Percentiles rank a stretch among this genome's conserved stretches.
phyloP scores from a whole-genome alignment of 2,888 invertebrate genomes.

The Trichopoda pennipes region DNA sequence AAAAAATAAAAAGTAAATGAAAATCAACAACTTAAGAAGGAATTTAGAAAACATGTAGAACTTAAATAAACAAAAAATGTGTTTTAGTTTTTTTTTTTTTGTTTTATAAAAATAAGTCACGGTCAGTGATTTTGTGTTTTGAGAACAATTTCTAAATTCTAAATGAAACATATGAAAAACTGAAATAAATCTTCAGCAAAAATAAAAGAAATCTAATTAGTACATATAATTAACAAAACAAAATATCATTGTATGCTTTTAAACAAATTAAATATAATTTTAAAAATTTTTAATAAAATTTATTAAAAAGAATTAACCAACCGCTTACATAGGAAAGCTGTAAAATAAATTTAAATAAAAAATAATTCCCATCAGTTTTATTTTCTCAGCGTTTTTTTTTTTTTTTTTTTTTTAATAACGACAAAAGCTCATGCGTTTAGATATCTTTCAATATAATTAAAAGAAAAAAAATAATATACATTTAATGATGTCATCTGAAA shows the following conservation, averaged over 20 bases:
- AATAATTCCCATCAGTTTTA: neutral
- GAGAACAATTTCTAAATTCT: constrained; percentile 27
- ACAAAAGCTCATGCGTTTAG: neutral
- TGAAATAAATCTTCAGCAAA: constrained; percentile 23
- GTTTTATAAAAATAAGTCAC: constrained; percentile 4
- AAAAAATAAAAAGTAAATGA: neutral
- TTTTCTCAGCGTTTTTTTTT: neutral
- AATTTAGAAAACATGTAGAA: constrained; percentile 18
- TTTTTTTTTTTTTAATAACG: neutral
- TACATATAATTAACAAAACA: neutral
- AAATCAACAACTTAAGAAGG: constrained; percentile 14
- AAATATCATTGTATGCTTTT: constrained; percentile 35
- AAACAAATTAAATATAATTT: neutral
- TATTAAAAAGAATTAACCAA: no score
- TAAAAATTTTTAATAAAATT: neutral
- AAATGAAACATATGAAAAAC: constrained; percentile 25
- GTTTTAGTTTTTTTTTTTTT: neutral
- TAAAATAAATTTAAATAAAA: neutral
- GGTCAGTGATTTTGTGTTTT: constrained; percentile 61
- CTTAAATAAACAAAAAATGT: constrained; percentile 33
- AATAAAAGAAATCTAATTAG: neutral
- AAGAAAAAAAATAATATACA: constrained; percentile 8
- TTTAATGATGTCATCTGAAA: constrained; percentile 59
- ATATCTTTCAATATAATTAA: constrained; percentile 22
- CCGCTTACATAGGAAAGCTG: no score